Percentiles rank a stretch among this genome's conserved stretches.
Conservation (phyloP, 2,113 vertebrate species). For the Alosa alosa region DNA sequence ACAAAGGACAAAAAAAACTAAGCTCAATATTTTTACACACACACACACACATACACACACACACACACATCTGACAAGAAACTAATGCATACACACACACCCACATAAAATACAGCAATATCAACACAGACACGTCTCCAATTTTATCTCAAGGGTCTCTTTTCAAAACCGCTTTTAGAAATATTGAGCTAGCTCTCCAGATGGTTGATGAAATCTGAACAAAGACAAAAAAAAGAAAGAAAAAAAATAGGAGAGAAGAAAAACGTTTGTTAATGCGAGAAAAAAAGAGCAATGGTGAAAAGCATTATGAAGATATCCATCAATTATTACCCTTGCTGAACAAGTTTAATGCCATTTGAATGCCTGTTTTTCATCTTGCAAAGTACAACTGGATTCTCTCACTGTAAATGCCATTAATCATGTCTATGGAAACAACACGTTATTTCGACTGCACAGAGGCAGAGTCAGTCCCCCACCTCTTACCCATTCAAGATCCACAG, state of each 20-base stretch:
- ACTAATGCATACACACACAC: neutral
- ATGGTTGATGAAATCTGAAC: neutral
- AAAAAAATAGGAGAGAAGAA: neutral
- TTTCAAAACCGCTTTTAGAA: neutral
- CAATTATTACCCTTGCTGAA: constrained; percentile 32
- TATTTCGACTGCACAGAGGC: constrained; percentile 57
- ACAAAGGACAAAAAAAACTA: neutral
- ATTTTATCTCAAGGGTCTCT: neutral
- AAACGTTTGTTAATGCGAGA: neutral
- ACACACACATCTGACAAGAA: neutral
- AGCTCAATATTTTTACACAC: neutral
- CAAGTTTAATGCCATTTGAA: constrained; percentile 19
- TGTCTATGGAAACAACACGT: constrained; percentile 54
- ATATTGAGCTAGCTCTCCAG: neutral
- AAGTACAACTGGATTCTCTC: constrained; percentile 59
- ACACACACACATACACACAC: neutral
- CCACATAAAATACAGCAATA: neutral
- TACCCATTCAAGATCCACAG: constrained; percentile 55
- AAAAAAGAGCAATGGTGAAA: neutral
- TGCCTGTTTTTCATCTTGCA: constrained; percentile 59
- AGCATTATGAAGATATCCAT: constrained; percentile 13
- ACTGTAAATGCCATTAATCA: constrained; percentile 68
- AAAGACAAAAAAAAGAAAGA: neutral
- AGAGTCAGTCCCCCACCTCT: neutral
- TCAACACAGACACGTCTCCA: neutral